Percentiles rank a stretch among this genome's conserved stretches.
These are phyloP conservation scores for Leptobrachium leishanense DNA, from an alignment of 2,113 vertebrate genomes.

Conservation along the genomic window DNA sequence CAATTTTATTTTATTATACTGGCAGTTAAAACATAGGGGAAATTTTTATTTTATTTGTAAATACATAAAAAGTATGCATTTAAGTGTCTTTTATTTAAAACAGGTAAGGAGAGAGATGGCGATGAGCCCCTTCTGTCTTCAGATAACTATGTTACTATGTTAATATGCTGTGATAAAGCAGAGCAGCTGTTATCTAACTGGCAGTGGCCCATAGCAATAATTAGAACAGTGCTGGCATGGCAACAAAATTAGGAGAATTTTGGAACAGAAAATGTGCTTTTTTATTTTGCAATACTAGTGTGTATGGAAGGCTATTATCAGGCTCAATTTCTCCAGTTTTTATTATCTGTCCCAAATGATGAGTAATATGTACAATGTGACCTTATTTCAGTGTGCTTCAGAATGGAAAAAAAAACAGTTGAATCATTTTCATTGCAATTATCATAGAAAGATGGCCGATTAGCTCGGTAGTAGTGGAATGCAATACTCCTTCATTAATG, in stretches of 20 bases:
- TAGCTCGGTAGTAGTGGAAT: neutral
- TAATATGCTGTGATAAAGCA: slow-evolving; percentile 14
- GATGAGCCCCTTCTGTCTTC: slow-evolving; percentile 20
- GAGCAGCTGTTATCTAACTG: slow-evolving; percentile 42
- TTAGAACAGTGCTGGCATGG: slow-evolving; percentile 28
- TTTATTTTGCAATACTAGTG: neutral
- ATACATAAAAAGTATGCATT: too few relatives aligned
- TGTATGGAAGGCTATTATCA: neutral
- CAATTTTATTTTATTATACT: too few relatives aligned
- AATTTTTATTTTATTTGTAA: too few relatives aligned
- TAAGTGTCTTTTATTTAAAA: too few relatives aligned
- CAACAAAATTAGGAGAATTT: slow-evolving; percentile 19
- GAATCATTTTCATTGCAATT: neutral
- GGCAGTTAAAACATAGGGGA: too few relatives aligned
- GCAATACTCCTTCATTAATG: neutral
- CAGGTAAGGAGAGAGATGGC: too few relatives aligned
- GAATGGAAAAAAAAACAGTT: neutral
- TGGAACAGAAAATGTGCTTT: neutral
- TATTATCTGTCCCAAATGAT: neutral
- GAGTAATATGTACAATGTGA: neutral
- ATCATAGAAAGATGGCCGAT: neutral
- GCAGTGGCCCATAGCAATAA: slow-evolving; percentile 29
- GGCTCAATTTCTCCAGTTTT: neutral
- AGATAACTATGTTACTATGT: slow-evolving; percentile 7
- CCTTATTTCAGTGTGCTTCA: neutral